These are phyloP conservation scores for Boulengeromyrus knoepffleri DNA, from an alignment of 2,113 vertebrate genomes.

Conservation along the genomic window DNA sequence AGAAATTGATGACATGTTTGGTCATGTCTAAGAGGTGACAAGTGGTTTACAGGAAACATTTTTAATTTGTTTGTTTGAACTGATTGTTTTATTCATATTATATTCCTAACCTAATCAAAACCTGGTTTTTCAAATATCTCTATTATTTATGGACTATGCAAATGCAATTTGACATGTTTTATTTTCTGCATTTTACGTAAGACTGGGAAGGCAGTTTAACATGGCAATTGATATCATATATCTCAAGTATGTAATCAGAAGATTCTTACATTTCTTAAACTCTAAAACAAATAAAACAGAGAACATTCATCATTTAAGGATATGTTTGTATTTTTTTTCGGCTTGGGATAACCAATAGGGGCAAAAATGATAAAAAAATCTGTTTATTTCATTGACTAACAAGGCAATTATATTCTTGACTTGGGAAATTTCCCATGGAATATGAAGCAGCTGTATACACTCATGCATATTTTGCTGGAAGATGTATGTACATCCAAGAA, in stretches of 20 bases:
- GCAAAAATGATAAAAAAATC: not conserved
- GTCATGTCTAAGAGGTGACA: not conserved
- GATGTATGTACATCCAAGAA: not conserved
- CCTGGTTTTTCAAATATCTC: not conserved
- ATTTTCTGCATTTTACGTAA: not conserved
- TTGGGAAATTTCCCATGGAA: not conserved
- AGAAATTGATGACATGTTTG: not conserved
- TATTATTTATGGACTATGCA: not conserved
- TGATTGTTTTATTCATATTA: not conserved
- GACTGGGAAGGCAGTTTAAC: not conserved
- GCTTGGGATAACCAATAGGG: not conserved
- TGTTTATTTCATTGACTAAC: not conserved
- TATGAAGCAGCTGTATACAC: not conserved
- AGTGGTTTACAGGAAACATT: not conserved
- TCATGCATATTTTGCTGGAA: not conserved
- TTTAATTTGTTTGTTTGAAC: not conserved
- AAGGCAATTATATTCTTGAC: not conserved
- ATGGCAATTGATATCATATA: not conserved
- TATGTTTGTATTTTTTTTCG: not conserved
- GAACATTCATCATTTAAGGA: not conserved
- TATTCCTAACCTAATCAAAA: not conserved
- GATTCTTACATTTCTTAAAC: not conserved
- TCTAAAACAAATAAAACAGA: not conserved
- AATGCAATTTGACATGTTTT: not conserved
- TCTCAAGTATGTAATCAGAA: not conserved